Conservation (phyloP, 2,113 vertebrate genomes). For the Corvus hawaiiensis region DNA sequence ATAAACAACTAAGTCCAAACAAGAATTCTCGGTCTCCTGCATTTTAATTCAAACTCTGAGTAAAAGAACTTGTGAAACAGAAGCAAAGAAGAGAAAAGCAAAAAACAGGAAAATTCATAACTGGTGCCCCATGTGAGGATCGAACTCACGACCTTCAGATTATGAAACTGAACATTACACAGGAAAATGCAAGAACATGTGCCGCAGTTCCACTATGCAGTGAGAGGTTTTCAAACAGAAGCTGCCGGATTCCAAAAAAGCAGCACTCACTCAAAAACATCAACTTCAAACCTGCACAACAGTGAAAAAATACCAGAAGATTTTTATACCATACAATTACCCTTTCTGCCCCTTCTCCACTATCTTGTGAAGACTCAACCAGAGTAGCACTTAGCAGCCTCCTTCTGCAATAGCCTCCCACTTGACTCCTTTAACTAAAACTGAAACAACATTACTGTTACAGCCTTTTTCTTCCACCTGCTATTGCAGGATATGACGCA, state of each 20-base stretch:
- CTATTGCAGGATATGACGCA: accelerated
- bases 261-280: not conserved
- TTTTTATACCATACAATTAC: not conserved
- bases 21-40: no score
- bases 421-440: not conserved
- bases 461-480: not conserved
- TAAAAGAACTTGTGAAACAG: no score
- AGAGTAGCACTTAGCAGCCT: not conserved
- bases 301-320: not conserved
- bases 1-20: no score
- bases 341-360: not conserved
- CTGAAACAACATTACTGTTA: not conserved
- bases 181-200: not conserved
- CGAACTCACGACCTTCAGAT: conserved; percentile 91
- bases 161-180: conserved; percentile 78
- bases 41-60: no score
- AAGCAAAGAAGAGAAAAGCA: no score
- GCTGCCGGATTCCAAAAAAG: not conserved
- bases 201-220: not conserved
- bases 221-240: not conserved
- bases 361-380: not conserved
- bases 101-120: no score
- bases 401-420: not conserved
- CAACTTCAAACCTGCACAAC: not conserved
- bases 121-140: conserved; percentile 83